Evolutionary conservation across 2,113 vertebrate species (phyloP).

Genomic region (Uria lomvia): DNA sequence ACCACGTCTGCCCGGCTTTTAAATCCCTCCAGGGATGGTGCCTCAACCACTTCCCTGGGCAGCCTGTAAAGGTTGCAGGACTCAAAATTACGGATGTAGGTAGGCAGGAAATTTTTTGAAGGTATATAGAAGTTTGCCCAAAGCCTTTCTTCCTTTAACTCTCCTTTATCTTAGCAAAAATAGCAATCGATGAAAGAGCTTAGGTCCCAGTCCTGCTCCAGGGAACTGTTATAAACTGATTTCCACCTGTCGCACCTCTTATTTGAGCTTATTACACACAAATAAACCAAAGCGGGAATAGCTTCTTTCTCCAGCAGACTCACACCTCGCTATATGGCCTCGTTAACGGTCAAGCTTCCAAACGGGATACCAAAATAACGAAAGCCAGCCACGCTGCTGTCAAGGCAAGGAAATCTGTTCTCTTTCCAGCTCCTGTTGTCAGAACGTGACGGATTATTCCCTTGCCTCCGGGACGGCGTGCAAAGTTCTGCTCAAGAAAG

Average conservation of each 20-base stretch:
- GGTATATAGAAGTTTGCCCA: neutral
- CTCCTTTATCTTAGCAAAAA: neutral
- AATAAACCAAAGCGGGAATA: neutral
- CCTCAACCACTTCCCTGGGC: too few species aligned
- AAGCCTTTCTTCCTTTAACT: neutral
- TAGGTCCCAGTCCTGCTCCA: neutral
- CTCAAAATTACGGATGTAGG: neutral
- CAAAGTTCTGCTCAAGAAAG: neutral
- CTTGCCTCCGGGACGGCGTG: neutral
- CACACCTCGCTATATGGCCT: neutral
- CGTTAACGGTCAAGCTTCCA: neutral
- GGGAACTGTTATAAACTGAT: neutral
- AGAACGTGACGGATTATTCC: neutral
- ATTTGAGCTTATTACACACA: too few species aligned
- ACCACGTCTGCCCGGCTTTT: too few species aligned
- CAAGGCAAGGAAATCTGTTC: neutral
- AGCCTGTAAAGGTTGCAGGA: neutral
- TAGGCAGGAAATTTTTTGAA: neutral
- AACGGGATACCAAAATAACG: neutral
- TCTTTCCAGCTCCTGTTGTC: neutral
- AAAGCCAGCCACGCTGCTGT: neutral
- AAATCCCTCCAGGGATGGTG: too few species aligned
- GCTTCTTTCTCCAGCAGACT: neutral
- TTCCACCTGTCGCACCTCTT: accelerated
- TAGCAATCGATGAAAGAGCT: accelerated